Evolutionary conservation across 37 sponge, comb jelly and placozoan genomes (phyloP).

Genomic region (Ianthella basta): DNA sequence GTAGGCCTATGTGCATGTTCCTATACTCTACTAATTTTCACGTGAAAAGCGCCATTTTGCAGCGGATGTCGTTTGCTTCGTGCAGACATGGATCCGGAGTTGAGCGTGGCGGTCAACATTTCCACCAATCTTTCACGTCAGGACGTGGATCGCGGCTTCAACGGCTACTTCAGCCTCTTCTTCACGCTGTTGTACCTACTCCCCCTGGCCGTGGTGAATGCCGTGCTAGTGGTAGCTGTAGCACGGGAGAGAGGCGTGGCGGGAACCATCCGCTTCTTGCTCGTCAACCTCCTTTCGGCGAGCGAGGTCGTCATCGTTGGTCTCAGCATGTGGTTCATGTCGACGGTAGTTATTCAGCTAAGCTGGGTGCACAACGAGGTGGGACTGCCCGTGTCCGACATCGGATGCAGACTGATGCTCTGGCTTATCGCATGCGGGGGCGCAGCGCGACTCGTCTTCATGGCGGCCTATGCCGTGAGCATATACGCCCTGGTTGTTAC

Average conservation of each 20-base stretch:
- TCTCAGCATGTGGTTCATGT: not conserved
- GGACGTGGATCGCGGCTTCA: no score
- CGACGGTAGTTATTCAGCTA: not conserved
- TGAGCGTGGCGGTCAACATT: no score
- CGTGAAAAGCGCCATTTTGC: no score
- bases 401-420: not conserved
- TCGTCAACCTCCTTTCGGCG: not conserved
- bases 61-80: no score
- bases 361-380: no score
- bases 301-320: not conserved
- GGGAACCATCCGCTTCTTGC: not conserved
- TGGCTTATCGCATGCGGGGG: not conserved
- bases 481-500: not conserved
- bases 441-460: not conserved
- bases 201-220: not conserved
- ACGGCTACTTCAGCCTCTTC: constrained; percentile 13
- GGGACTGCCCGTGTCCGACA: not conserved
- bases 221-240: not conserved
- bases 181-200: not conserved
- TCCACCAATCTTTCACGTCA: no score
- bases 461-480: not conserved
- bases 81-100: no score
- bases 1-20: no score
- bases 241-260: not conserved
- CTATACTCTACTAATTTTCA: no score